A percentile compares a stretch with the other conserved stretches of the same genome.
Evolutionary conservation across 1,140 invertebrate species (phyloP).

Genomic region (Melitaea cinxia): DNA sequence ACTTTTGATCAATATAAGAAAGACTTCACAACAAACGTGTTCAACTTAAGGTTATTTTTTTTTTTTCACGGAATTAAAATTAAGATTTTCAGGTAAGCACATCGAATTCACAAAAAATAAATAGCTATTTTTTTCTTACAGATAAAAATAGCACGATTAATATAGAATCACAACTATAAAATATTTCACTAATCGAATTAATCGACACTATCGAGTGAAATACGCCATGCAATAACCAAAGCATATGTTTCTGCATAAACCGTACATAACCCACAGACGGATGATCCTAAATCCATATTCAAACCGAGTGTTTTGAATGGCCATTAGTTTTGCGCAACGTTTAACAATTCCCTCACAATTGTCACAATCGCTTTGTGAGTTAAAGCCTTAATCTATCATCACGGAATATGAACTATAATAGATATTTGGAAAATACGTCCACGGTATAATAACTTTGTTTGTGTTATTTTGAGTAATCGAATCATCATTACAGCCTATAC

Average conservation of each 20-base stretch:
- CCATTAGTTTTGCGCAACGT: slow-evolving; percentile 19
- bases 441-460: slow-evolving; percentile 4
- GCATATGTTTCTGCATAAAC: not conserved
- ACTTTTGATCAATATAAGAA: too few species aligned
- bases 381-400: slow-evolving; percentile 25
- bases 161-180: too few species aligned
- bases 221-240: not conserved
- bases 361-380: slow-evolving; percentile 27
- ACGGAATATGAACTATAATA: slow-evolving; percentile 4
- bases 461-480: not conserved
- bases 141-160: too few species aligned
- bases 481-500: too few species aligned
- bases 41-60: too few species aligned
- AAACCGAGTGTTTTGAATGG: slow-evolving; percentile 14
- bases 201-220: too few species aligned
- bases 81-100: too few species aligned
- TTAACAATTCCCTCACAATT: slow-evolving; percentile 15
- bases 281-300: slow-evolving; percentile 11
- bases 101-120: too few species aligned
- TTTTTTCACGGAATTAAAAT: too few species aligned
- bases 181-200: too few species aligned
- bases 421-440: slow-evolving; percentile 7
- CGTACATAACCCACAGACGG: not conserved
- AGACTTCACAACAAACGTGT: too few species aligned
- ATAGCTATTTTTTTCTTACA: too few species aligned